Conservation (phyloP, 2,797 vertebrate genomes). For the Hypotaenidia philippensis region DNA sequence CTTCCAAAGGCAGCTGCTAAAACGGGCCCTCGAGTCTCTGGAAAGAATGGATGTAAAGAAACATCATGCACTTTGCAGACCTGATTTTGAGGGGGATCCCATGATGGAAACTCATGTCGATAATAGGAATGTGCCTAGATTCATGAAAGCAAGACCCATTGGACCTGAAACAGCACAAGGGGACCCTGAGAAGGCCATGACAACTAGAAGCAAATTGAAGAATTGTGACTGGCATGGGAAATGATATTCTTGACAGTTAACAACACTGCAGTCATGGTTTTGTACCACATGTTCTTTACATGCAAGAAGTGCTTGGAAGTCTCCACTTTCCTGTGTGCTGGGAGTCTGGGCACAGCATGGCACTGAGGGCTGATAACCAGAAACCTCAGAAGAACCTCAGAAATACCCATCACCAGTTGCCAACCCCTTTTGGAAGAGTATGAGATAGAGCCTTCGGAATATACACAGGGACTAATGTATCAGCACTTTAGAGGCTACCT, state of each 20-base stretch:
- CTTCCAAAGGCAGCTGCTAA: neutral
- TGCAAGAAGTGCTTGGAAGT: neutral
- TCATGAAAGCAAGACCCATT: fast-evolving
- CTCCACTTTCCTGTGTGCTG: neutral
- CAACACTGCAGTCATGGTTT: fast-evolving
- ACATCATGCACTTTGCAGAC: neutral
- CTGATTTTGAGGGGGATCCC: neutral
- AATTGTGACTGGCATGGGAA: neutral
- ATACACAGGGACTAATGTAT: neutral
- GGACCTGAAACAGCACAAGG: neutral
- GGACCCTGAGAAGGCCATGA: neutral
- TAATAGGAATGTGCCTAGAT: fast-evolving
- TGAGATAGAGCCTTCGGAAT: neutral
- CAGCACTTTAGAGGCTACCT: neutral
- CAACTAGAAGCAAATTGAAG: neutral
- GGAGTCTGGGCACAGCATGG: fast-evolving
- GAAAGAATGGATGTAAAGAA: neutral
- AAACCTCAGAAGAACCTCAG: fast-evolving
- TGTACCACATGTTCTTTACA: neutral
- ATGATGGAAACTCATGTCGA: fast-evolving
- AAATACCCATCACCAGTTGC: neutral
- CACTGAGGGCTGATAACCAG: neutral
- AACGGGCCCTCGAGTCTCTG: neutral
- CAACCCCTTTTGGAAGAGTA: neutral
- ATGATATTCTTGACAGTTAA: neutral